phyloP scores from a whole-genome alignment of 1,140 invertebrate species.

The Dendroctonus ponderosae region DNA sequence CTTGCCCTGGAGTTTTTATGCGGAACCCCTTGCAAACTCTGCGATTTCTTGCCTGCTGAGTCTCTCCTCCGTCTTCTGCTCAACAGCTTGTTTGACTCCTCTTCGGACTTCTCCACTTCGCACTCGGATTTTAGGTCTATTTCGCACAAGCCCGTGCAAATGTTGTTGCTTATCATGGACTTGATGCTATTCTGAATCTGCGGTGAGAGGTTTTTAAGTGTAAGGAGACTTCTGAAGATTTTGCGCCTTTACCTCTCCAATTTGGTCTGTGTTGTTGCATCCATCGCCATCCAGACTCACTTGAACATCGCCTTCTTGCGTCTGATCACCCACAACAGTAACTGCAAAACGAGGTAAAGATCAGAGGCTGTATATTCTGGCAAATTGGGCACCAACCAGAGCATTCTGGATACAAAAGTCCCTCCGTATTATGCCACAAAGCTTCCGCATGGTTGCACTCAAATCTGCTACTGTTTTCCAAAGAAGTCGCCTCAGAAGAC shows the following conservation, averaged over 20 bases:
- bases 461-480: slow-evolving; percentile 39
- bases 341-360: slow-evolving; percentile 24
- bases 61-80: slow-evolving; percentile 29
- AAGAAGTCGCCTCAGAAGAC: slow-evolving; percentile 4
- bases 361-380: neutral
- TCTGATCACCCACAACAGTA: slow-evolving; percentile 37
- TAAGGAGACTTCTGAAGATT: neutral
- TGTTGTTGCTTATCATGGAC: slow-evolving; percentile 29
- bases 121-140: slow-evolving; percentile 48
- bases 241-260: slow-evolving; percentile 26
- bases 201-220: slow-evolving; percentile 6
- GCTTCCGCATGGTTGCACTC: slow-evolving; percentile 42
- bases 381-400: slow-evolving; percentile 44
- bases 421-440: slow-evolving; percentile 46
- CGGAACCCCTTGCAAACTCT: neutral
- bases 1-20: neutral
- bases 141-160: slow-evolving; percentile 38
- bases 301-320: slow-evolving; percentile 38
- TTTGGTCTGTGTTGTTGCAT: slow-evolving; percentile 38
- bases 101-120: slow-evolving; percentile 38
- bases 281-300: slow-evolving; percentile 31
- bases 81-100: slow-evolving; percentile 42
- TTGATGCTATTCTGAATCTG: slow-evolving; percentile 40
- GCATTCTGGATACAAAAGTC: slow-evolving; percentile 57
- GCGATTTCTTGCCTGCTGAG: slow-evolving; percentile 5